Conservation (phyloP, 2,113 vertebrate species). For the Pholis gunnellus region DNA sequence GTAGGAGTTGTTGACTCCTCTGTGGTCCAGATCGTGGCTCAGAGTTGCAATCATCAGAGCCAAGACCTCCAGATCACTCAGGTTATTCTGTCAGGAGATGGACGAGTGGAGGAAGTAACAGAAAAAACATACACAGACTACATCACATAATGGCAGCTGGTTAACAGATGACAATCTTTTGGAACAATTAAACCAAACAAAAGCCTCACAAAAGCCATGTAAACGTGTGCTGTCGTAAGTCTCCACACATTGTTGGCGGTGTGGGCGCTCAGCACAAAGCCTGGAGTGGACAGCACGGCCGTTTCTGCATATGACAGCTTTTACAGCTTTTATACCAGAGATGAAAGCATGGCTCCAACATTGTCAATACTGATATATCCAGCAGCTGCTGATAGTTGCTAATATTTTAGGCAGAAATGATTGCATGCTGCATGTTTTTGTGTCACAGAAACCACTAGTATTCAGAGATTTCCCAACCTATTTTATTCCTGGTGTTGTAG, state of each 20-base stretch:
- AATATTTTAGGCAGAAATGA: background rate
- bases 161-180: constrained; percentile 7
- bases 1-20: constrained; percentile 98
- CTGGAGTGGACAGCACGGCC: background rate
- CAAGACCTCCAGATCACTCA: constrained; percentile 91
- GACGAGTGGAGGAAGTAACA: background rate
- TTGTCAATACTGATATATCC: background rate
- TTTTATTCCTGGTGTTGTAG: background rate
- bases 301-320: background rate
- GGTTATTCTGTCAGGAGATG: constrained; percentile 82
- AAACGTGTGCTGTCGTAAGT: background rate
- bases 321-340: background rate
- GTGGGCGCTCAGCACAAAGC: constrained; percentile 9
- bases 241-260: background rate
- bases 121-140: background rate
- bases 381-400: background rate
- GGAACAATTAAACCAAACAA: background rate
- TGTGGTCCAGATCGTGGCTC: constrained; percentile 96
- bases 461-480: background rate
- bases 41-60: constrained; percentile 96
- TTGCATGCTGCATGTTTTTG: background rate
- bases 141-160: constrained; percentile 4
- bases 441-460: background rate
- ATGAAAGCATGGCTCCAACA: background rate
- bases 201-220: background rate